These are phyloP conservation scores for Chaetodon trifasciatus DNA, from an alignment of 2,797 vertebrate species.

Conservation along the genomic window DNA sequence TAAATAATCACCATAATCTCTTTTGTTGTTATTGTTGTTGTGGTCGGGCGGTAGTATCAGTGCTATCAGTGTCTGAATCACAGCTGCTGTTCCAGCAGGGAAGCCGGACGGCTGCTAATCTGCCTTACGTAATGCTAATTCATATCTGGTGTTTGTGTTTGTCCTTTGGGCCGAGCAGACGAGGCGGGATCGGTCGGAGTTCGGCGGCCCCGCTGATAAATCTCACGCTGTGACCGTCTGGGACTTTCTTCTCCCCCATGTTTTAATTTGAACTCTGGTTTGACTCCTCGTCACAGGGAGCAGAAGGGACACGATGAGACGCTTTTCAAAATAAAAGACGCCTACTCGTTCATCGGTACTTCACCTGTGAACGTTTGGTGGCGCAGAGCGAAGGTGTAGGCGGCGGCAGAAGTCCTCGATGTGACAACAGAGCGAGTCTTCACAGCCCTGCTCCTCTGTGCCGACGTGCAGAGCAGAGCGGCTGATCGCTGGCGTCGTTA, in stretches of 20 bases:
- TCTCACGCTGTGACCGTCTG: slow-evolving; percentile 17
- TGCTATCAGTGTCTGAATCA: slow-evolving; percentile 59
- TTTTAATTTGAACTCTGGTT: slow-evolving; percentile 15
- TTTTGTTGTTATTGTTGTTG: slow-evolving; percentile 45
- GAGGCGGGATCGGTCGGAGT: neutral
- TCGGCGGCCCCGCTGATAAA: slow-evolving; percentile 26
- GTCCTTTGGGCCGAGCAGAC: slow-evolving; percentile 6
- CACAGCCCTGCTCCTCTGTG: neutral
- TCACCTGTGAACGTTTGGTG: slow-evolving; percentile 9
- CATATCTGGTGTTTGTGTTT: slow-evolving; percentile 41
- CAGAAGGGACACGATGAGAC: slow-evolving; percentile 1
- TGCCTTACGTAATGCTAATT: slow-evolving; percentile 59
- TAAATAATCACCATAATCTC: slow-evolving; percentile 46
- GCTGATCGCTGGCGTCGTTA: neutral
- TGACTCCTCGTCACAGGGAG: slow-evolving; percentile 1
- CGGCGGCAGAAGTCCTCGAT: slow-evolving; percentile 16
- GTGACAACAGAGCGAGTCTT: neutral
- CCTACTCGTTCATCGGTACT: neutral
- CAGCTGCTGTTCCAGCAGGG: slow-evolving; percentile 63
- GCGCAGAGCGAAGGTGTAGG: slow-evolving; percentile 2
- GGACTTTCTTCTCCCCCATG: neutral
- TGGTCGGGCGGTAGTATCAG: slow-evolving; percentile 21
- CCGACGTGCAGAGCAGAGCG: no score
- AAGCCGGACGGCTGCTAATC: slow-evolving; percentile 49
- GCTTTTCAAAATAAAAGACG: slow-evolving; percentile 39